Evolutionary conservation across 2,888 invertebrate species (phyloP), one percentile per base, ranked within the genome.

Genomic region (Leptinotarsa rubiginosa): DNA sequence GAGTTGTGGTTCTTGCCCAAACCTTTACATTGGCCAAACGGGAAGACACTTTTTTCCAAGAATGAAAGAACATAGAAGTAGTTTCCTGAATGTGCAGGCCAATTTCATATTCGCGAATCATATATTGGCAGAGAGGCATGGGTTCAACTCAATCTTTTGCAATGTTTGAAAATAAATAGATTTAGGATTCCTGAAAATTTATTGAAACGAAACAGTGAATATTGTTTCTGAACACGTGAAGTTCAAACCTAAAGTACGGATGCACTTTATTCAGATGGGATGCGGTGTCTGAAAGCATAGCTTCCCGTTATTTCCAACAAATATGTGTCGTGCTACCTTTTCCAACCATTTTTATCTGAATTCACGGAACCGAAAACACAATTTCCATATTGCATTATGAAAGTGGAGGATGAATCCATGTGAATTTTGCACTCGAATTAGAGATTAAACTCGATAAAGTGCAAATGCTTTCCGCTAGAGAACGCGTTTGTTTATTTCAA

Each of bases 331-430:
- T 56, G 56, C 20, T 56, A 20, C 20, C 56, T n/a, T 56, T 56
- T 18, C 12, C 56, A 56, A 56, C 2, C n/a, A 56, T 56, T 56
- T 56, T 56, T 56, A 56, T 56, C 56, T 56, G 56, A 56, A 56
- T 56, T 20, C 56, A 18, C 20, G 56, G 18, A 20, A 20, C 56
- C 18, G 56, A n/a, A 20, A 56, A 18, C 56, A 56, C 20, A 56
- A 56, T 56, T 56, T 56, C 56, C 56, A 56, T 56, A 56, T 56
- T 56, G 56, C 20, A 56, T 56, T 20, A 56, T 56, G 56, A 20
- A 56, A 56, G 56, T 56, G 56, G 56, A 20, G 56, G 56, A 56
- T 56, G 56, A 56, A 56, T 56, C 56, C 56, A 56, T 18, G 18
- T 56, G 56, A 56, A 56, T 56, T 56, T 20, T n/a, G 56, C 20